Percentiles rank a stretch among this genome's conserved stretches.
These are phyloP conservation scores for Trissolcus japonicus DNA, from an alignment of 2,888 invertebrate genomes.

Conservation along the genomic window DNA sequence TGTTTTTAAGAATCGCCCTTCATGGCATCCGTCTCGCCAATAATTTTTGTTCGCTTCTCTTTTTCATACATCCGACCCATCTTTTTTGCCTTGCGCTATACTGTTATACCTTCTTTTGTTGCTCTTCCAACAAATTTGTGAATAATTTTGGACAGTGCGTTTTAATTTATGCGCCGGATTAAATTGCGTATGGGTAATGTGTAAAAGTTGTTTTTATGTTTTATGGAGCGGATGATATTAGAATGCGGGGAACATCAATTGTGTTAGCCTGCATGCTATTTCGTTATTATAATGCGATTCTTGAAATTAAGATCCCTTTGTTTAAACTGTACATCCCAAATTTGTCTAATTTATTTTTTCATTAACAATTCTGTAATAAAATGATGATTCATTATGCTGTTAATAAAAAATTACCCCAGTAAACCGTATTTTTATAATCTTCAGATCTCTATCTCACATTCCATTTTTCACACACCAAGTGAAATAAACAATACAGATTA, in stretches of 20 bases:
- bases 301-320: neutral
- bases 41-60: constrained; percentile 65
- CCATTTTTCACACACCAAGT: neutral
- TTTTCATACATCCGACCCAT: constrained; percentile 32
- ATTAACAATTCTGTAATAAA: neutral
- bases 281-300: constrained; percentile 3
- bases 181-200: constrained; percentile 46
- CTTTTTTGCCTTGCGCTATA: constrained; percentile 24
- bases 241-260: constrained; percentile 30
- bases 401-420: no score
- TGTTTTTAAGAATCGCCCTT: constrained; percentile 71
- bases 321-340: neutral
- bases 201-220: constrained; percentile 42
- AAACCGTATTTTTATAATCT: no score
- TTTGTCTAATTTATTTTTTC: constrained; percentile 1
- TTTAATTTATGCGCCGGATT: constrained; percentile 47
- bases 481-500: neutral
- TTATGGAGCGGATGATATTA: constrained; percentile 35
- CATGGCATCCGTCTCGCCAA: constrained; percentile 66
- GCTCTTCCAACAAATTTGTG: constrained; percentile 49
- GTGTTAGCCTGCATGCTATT: neutral
- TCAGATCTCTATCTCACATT: neutral
- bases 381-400: neutral
- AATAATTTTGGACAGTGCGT: constrained; percentile 42
- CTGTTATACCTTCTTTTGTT: constrained; percentile 38